phyloP scores from a whole-genome alignment of 2,797 vertebrate genomes.

The Craterocephalus amniculus region DNA sequence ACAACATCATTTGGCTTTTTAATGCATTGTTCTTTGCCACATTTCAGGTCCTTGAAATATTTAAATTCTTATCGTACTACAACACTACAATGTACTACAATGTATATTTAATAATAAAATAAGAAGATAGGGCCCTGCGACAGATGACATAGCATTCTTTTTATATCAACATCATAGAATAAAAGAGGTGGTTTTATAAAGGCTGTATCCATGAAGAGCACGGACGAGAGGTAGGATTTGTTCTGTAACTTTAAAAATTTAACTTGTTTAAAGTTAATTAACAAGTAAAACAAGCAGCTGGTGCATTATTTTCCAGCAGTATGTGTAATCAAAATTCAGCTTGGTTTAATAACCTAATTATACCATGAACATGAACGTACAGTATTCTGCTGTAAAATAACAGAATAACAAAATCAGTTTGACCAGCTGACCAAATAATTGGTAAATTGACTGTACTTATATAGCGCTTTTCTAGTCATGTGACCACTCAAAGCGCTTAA shows the following conservation, averaged over 20 bases:
- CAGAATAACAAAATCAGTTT: neutral
- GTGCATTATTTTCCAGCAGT: neutral
- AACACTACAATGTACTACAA: neutral
- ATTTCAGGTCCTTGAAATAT: neutral
- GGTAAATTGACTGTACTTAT: too few species aligned
- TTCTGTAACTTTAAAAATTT: too few species aligned
- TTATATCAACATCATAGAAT: too few species aligned
- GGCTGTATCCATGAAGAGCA: too few species aligned
- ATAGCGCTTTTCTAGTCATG: too few species aligned
- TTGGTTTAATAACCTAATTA: too few species aligned
- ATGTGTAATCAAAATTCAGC: neutral
- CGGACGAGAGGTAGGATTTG: too few species aligned
- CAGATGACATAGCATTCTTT: neutral
- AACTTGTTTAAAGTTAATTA: too few species aligned
- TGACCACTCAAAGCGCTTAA: too few species aligned
- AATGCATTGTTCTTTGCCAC: neutral
- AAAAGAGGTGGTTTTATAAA: too few species aligned
- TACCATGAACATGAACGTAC: too few species aligned
- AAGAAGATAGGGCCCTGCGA: neutral
- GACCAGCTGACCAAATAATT: neutral
- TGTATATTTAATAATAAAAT: neutral
- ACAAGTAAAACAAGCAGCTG: too few species aligned
- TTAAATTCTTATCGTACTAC: neutral
- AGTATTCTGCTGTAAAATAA: neutral
- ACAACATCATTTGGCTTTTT: neutral